phyloP scores from a whole-genome alignment of 2,888 invertebrate species.

The Dynastes tityus region DNA sequence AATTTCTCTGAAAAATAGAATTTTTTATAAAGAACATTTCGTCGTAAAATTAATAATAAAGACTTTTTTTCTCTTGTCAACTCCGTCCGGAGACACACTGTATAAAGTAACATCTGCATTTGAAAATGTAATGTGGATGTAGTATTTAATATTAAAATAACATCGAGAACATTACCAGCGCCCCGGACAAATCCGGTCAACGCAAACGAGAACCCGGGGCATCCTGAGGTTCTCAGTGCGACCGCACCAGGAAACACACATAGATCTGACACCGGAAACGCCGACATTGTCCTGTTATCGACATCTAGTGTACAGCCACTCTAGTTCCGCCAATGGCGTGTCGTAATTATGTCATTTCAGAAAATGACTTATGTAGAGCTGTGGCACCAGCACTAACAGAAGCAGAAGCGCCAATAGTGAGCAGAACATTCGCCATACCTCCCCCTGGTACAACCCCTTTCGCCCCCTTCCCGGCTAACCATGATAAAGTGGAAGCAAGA shows the following conservation, averaged over 20 bases:
- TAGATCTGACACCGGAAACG: conserved; percentile 64
- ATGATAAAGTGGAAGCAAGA: conserved; percentile 54
- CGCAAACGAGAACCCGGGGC: conserved; percentile 61
- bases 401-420: conserved; percentile 18
- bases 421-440: conserved; percentile 14
- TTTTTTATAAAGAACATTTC: too few species aligned
- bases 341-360: conserved; percentile 65
- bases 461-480: conserved; percentile 42
- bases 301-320: conserved; percentile 60
- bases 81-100: too few species aligned
- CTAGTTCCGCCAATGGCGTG: conserved; percentile 58
- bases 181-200: conserved; percentile 48
- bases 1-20: too few species aligned
- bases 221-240: conserved; percentile 60
- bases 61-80: too few species aligned
- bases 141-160: too few species aligned
- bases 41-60: too few species aligned
- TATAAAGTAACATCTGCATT: too few species aligned
- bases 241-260: conserved; percentile 64
- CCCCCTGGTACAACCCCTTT: conserved; percentile 12
- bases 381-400: conserved; percentile 14
- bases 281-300: conserved; percentile 67
- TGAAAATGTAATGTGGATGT: too few species aligned
- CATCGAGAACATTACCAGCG: too few species aligned
- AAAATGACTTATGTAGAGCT: conserved; percentile 61